Percentiles rank a stretch among this genome's conserved stretches.
These are phyloP conservation scores for Linyphia triangularis DNA, from an alignment of 2,888 invertebrate species.

Conservation along the genomic window DNA sequence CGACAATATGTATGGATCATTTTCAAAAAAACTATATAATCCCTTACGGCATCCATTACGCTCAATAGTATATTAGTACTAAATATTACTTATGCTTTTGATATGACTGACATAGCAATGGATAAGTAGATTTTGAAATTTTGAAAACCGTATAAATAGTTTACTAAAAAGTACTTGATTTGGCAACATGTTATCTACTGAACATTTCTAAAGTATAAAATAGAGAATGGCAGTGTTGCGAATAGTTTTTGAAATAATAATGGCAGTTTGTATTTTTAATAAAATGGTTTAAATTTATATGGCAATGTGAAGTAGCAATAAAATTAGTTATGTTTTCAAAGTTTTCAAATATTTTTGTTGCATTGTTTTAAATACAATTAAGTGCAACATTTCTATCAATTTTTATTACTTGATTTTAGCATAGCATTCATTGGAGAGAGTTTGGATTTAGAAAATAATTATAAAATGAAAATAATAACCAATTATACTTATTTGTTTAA, in stretches of 20 bases:
- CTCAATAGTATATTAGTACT: not conserved
- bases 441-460: too few relatives aligned
- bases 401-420: too few relatives aligned
- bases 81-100: not conserved
- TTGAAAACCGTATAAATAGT: not conserved
- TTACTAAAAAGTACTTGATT: not conserved
- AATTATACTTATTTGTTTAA: too few relatives aligned
- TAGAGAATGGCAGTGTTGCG: conserved; percentile 38
- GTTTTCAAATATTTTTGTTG: too few relatives aligned
- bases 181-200: conserved; percentile 24
- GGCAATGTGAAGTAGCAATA: too few relatives aligned
- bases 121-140: not conserved
- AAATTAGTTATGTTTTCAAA: too few relatives aligned
- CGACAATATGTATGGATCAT: too few relatives aligned
- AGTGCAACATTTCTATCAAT: too few relatives aligned
- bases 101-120: conserved; percentile 6
- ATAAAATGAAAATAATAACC: too few relatives aligned
- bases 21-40: too few relatives aligned
- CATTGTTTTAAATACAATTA: too few relatives aligned
- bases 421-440: too few relatives aligned
- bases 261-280: conserved; percentile 15
- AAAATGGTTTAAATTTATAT: not conserved
- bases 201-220: conserved; percentile 36
- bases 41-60: not conserved
- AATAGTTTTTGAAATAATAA: conserved; percentile 1